Base-by-base conservation (phyloP, 2,888 invertebrate genomes). In the Dexiosoma caninum region DNA sequence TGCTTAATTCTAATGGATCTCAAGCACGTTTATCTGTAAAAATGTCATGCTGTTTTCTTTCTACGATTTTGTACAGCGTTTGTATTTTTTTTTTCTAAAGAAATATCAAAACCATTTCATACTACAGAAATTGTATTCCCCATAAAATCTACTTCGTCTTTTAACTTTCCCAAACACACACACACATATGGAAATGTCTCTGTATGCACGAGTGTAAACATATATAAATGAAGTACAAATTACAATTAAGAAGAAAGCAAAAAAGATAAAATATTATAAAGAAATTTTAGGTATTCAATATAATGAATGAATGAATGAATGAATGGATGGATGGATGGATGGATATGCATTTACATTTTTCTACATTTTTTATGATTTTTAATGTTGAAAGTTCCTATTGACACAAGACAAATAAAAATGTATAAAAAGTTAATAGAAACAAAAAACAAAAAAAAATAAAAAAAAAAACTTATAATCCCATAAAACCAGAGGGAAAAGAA, bases 251-350 rank as follows among this genome's bases (percentile, higher is more conserved):
- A 19, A 49, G 16, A 53, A 57, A 7, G 35, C n/a, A n/a, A n/a
- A n/a, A n/a, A n/a, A n/a, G n/a, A n/a, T n/a, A n/a, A n/a, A n/a
- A n/a, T n/a, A n/a, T n/a, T n/a, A n/a, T n/a, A n/a, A n/a, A n/a
- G n/a, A n/a, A n/a, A n/a, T n/a, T n/a, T n/a, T n/a, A n/a, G n/a
- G 53, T 59, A 32, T 49, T 59, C 70, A 60, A 70, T 59, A 60
- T 59, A 70, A 60, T 70, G 49, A 70, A 74, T 55, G 59, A 70
- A 67, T 53, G 60, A n/a, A n/a, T n/a, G n/a, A n/a, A n/a, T n/a
- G n/a, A n/a, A n/a, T n/a, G n/a, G n/a, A n/a, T n/a, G n/a, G n/a
- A n/a, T n/a, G n/a, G n/a, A n/a, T n/a, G n/a, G n/a, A n/a, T n/a
- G n/a, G n/a, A n/a, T n/a, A n/a, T n/a, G 72, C 53, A 53, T 71